Evolutionary conservation across 2,888 invertebrate species (phyloP), one percentile per base, ranked within the genome.

Genomic region (Entomobrya proxima): DNA sequence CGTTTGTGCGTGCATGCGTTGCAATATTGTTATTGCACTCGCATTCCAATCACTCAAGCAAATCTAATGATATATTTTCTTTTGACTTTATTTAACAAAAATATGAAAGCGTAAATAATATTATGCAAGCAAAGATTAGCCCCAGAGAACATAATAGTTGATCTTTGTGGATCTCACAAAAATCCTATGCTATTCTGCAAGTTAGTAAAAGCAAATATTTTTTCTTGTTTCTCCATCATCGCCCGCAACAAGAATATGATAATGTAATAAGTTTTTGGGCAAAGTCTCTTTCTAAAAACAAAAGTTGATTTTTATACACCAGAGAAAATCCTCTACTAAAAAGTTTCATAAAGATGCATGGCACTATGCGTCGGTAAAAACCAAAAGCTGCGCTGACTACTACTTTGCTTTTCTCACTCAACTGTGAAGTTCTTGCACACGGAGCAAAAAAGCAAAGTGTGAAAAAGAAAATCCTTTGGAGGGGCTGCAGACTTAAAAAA

Each of bases 31-130:
- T 72, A 50, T 50, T 72, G 50, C 50, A 32, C 15, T 72, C 40
- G 32, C 50, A 76, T 55, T 55, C 76, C 58, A 55, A 40, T 58
- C 76, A 58, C 37, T 76, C 76, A 55, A 76, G 32, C 76, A 58
- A 76, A 58, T 76, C 76, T 76, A 76, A 76, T 76, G 76, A 76
- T 76, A 55, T 35, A n/a, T 72, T 72, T 72, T 72, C 40, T 21
- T 64, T 6, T 30, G 50, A 37, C 47, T 21, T 50, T 50, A 18
- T 72, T 32, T 27, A 30, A 47, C 7, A 75, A 55, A 40, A 55
- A 18, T 21, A 21, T 9, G 24, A 13, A 24, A 24, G 13, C 58
- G 24, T 58, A 37, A 30, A 69, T 15, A 69, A 47, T 47, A 9
- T 13, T 67, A 44, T 44, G 27, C 74, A 52, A 74, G 67, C 9